These are phyloP conservation scores for Plemyria rubiginata DNA, from an alignment of 2,888 invertebrate species.

Conservation along the genomic window DNA sequence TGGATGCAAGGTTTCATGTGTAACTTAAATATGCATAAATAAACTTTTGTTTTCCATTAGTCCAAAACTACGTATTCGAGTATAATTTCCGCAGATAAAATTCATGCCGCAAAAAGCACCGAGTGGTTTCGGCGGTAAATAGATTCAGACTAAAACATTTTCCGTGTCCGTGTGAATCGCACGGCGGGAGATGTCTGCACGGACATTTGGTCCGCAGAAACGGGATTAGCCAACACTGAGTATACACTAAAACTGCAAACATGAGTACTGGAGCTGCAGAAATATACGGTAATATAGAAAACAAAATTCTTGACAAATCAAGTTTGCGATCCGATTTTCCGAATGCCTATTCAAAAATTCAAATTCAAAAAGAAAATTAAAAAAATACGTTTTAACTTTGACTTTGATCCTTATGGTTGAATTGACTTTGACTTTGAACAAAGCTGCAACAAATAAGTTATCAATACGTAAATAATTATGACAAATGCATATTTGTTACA, in stretches of 20 bases:
- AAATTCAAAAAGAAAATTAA: too few relatives aligned
- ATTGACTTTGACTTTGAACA: too few relatives aligned
- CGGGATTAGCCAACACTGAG: constrained; percentile 11
- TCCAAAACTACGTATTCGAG: constrained; percentile 18
- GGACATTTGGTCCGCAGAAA: constrained; percentile 36
- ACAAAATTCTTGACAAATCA: too few relatives aligned
- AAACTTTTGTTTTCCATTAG: constrained; percentile 21
- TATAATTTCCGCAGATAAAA: constrained; percentile 47
- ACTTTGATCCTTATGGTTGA: too few relatives aligned
- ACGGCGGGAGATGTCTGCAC: constrained; percentile 46
- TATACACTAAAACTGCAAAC: too few relatives aligned
- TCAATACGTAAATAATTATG: not conserved
- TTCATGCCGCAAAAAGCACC: constrained; percentile 59
- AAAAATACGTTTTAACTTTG: too few relatives aligned
- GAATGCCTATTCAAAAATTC: too few relatives aligned
- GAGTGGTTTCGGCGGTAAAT: constrained; percentile 70
- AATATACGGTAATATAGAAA: too few relatives aligned
- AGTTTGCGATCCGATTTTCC: too few relatives aligned
- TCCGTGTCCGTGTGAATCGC: constrained; percentile 65
- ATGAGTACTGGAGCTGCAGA: too few relatives aligned
- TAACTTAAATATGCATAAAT: not conserved
- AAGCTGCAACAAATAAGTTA: too few relatives aligned
- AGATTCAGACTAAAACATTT: constrained; percentile 76
- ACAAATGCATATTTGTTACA: too few relatives aligned
- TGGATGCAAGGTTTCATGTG: not conserved